A percentile compares a stretch with the other conserved stretches of the same genome.
Evolutionary conservation across 2,113 vertebrate genomes (phyloP).

Genomic region (Rana temporaria): DNA sequence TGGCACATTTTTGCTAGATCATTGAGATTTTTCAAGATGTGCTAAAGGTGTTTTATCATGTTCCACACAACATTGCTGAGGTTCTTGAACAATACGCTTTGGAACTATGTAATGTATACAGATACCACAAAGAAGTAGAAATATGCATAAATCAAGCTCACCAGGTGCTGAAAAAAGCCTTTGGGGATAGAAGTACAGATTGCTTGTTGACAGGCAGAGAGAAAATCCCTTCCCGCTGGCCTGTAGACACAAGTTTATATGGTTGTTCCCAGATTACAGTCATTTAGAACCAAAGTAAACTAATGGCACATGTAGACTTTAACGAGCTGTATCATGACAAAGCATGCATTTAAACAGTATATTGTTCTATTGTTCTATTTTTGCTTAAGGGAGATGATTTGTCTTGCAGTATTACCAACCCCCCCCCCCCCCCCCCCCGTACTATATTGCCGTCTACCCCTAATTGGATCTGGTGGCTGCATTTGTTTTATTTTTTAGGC

Average conservation of each 20-base stretch:
- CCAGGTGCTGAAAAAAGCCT: slow-evolving; percentile 23
- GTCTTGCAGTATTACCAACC: background rate
- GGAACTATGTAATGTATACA: background rate
- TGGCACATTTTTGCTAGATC: too few relatives aligned
- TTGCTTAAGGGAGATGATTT: slow-evolving; percentile 5
- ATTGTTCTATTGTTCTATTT: background rate
- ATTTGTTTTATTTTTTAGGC: too few relatives aligned
- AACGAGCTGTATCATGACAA: slow-evolving; percentile 26
- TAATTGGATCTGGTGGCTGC: too few relatives aligned
- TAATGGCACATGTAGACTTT: background rate
- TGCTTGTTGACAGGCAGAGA: slow-evolving; percentile 37
- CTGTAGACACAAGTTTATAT: slow-evolving; percentile 40
- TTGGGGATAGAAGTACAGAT: slow-evolving; percentile 30
- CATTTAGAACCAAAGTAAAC: slow-evolving; percentile 1
- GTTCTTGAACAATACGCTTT: background rate
- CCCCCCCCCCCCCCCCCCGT: too few relatives aligned
- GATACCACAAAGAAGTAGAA: slow-evolving; percentile 20
- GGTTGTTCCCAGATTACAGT: slow-evolving; percentile 16
- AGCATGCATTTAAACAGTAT: slow-evolving; percentile 1
- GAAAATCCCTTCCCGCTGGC: slow-evolving; percentile 9
- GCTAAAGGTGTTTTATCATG: too few relatives aligned
- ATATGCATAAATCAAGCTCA: slow-evolving; percentile 1
- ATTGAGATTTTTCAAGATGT: too few relatives aligned
- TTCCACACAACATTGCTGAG: too few relatives aligned
- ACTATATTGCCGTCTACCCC: too few relatives aligned